Evolutionary conservation across 2,113 vertebrate genomes (phyloP), one percentile per base, ranked within the genome.

Genomic region (Cynocephalus volans): DNA sequence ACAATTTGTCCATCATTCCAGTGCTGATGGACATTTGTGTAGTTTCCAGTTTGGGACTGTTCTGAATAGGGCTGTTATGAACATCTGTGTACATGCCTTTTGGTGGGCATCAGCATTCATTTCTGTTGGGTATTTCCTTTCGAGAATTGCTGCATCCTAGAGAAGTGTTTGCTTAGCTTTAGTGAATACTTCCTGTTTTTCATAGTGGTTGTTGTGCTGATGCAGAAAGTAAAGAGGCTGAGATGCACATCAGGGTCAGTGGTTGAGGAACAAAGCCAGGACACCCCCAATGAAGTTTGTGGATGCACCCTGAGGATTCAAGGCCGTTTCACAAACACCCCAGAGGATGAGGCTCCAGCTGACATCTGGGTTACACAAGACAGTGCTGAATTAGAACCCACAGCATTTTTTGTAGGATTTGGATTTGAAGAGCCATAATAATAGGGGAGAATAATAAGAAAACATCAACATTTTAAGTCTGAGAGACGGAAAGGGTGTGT

Each of bases 121-220:
- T 72, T 82, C 81, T 93, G 4, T 58, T 89, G 11, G 45, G 5
- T 82, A 18, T 58, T 95, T 96, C 82, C 67, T 93, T 77, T 81
- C 72, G 45, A 41, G 85, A 93, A 81, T 64, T 75, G 13, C 54
- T 54, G 33, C n/a, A 26, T 95, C 65, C 56, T 33, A 69, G 13
- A 18, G 72, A 77, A 41, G 26, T 24, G 6, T 33, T 65, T 28
- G 10, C 26, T 89, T 85, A 58, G 33, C 52, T 93, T 87, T 77
- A 23, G 76, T 58, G 80, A 87, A 54, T 67, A 87, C 28, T 75
- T 8, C 52, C 23, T 6, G 14, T 56, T 93, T 96, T 89, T 88
- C 83, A 85, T 52, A 36, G 19, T 67, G 33, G 17, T 54, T 75
- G 1, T 60, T 52, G 62, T 48, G 24, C 11, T 58, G 69, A 48